phyloP scores from a whole-genome alignment of 2,113 vertebrate genomes.

The Ciconia stormi region DNA sequence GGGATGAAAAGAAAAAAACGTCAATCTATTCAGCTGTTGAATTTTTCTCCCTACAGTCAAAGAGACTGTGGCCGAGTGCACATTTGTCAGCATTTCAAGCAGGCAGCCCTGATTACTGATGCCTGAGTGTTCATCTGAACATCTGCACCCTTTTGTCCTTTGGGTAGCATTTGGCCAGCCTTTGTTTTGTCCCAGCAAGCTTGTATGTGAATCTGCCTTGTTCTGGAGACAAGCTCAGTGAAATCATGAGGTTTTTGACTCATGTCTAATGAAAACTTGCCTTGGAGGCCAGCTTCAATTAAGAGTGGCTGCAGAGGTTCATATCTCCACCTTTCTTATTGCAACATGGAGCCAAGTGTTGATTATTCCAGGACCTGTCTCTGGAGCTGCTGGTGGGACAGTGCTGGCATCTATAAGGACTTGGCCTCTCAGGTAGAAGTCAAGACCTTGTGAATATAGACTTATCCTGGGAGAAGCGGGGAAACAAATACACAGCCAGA shows the following conservation, averaged over 20 bases:
- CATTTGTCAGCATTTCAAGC: neutral
- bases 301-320: neutral
- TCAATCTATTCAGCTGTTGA: neutral
- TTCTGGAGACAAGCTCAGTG: neutral
- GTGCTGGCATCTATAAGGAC: neutral
- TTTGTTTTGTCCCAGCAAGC: neutral
- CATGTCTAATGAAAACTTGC: neutral
- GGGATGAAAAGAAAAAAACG: neutral
- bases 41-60: neutral
- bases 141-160: neutral
- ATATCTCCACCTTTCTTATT: neutral
- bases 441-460: neutral
- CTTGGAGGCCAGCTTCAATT: neutral
- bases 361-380: neutral
- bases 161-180: neutral
- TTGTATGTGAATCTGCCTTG: neutral
- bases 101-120: neutral
- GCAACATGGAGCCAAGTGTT: neutral
- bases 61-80: neutral
- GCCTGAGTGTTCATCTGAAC: neutral
- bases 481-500: neutral
- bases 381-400: neutral
- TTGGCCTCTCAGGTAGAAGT: neutral
- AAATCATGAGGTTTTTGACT: neutral
- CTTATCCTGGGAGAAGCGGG: neutral